Percentiles rank a stretch among this genome's conserved stretches.
These are phyloP conservation scores for Nestor notabilis DNA, from an alignment of 2,113 vertebrate genomes.

Conservation along the genomic window DNA sequence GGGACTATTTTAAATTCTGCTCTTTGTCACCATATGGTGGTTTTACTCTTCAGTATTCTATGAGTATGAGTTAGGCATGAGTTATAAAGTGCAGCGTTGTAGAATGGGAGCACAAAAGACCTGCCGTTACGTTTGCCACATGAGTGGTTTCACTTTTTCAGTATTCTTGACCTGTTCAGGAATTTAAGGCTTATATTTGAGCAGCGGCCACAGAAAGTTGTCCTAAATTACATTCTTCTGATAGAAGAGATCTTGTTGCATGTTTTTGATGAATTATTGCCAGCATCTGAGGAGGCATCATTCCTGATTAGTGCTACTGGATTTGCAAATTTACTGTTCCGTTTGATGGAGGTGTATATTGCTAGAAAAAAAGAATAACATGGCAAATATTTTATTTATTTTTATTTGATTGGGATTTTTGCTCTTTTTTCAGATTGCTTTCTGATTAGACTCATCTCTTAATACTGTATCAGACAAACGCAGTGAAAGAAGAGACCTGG, in stretches of 20 bases:
- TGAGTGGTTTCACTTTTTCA: neutral
- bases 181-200: neutral
- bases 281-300: neutral
- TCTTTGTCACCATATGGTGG: neutral
- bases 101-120: neutral
- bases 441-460: neutral
- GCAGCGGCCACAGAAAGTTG: neutral
- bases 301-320: neutral
- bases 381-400: neutral
- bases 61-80: neutral
- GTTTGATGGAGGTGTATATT: neutral
- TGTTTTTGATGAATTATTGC: neutral
- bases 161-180: neutral
- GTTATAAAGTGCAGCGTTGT: neutral
- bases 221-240: neutral
- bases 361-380: neutral
- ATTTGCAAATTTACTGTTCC: neutral
- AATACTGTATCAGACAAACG: neutral
- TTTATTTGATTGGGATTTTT: neutral
- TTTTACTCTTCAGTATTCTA: neutral
- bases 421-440: neutral
- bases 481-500: neutral
- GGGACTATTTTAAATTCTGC: neutral
- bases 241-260: neutral
- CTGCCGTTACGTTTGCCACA: neutral